phyloP scores from a whole-genome alignment of 2,888 invertebrate species.

The Myopa testacea region DNA sequence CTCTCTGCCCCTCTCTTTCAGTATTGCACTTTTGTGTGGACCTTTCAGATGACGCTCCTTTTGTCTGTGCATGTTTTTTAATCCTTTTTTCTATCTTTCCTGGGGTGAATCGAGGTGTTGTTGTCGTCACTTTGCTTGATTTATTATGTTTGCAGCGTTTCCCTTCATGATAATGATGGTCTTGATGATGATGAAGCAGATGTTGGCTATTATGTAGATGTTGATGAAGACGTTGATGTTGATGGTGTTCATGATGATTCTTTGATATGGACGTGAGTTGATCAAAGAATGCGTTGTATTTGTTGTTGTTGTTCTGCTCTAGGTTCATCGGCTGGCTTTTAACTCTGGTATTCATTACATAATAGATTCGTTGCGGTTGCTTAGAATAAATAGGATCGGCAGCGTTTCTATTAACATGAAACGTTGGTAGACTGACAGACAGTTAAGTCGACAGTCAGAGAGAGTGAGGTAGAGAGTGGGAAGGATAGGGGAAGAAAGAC shows the following conservation, averaged over 20 bases:
- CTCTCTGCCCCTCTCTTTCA: not conserved
- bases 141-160: conserved; percentile 22
- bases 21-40: not conserved
- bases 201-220: not conserved
- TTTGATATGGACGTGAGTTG: too few relatives aligned
- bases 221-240: conserved; percentile 30
- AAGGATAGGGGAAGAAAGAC: too few relatives aligned
- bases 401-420: not conserved
- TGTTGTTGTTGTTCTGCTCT: not conserved
- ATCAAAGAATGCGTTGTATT: not conserved
- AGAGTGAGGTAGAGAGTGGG: too few relatives aligned
- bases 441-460: too few relatives aligned
- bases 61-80: not conserved
- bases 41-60: conserved; percentile 1
- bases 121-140: conserved; percentile 37
- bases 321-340: not conserved
- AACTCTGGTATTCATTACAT: conserved; percentile 27
- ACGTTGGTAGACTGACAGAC: too few relatives aligned
- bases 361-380: conserved; percentile 21
- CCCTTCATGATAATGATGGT: conserved; percentile 14
- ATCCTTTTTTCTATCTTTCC: not conserved
- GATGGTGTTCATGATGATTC: conserved; percentile 15
- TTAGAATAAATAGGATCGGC: conserved; percentile 30
- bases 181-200: conserved; percentile 25
- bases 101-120: conserved; percentile 34